A percentile compares a stretch with the other conserved stretches of the same genome.
Conservation (phyloP, 2,797 vertebrate genomes). For the Pseudocheirus occidentalis region DNA sequence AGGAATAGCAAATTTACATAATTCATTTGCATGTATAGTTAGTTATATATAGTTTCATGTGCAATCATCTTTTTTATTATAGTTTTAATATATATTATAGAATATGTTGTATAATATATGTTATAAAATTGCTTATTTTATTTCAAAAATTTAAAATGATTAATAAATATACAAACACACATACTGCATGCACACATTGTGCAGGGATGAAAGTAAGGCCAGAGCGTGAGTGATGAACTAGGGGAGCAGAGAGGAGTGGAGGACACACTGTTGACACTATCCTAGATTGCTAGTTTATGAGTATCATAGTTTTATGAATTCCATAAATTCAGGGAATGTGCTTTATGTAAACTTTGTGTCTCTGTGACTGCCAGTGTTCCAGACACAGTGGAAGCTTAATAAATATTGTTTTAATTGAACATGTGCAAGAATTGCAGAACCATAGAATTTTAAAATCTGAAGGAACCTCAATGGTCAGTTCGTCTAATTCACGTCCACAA, state of each 20-base stretch:
- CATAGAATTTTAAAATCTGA: background rate
- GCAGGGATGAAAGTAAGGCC: background rate
- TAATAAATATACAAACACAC: background rate
- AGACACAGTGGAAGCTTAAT: background rate
- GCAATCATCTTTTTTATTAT: background rate
- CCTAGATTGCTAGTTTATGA: background rate
- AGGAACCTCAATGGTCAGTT: background rate
- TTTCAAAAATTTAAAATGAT: background rate
- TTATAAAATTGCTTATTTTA: background rate
- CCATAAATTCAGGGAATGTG: background rate
- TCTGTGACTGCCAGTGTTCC: background rate
- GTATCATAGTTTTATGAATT: background rate
- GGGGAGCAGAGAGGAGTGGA: background rate
- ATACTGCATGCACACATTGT: background rate
- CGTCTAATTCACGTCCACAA: background rate
- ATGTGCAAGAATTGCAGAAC: background rate
- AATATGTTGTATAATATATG: background rate
- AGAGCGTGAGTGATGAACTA: background rate
- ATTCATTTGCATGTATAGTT: background rate
- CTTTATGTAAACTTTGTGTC: background rate
- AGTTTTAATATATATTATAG: background rate
- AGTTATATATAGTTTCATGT: background rate
- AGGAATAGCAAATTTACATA: background rate
- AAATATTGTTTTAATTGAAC: background rate
- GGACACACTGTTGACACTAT: background rate